Base-by-base conservation (phyloP, 2,888 invertebrate genomes). In the Apomyelois bistriatella region DNA sequence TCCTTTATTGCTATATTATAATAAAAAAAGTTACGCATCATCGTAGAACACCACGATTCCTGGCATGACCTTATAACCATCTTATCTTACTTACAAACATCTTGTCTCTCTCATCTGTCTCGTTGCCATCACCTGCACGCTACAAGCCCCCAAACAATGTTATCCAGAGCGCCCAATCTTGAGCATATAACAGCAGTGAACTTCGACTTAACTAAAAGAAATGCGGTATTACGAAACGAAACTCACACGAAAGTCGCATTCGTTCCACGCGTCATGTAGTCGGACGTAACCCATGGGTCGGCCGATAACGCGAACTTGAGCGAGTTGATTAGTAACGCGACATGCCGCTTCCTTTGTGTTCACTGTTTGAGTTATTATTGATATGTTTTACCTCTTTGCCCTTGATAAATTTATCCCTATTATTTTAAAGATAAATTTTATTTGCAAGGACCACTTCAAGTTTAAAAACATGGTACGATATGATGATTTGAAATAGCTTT, bases 291-390 rank as follows among this genome's bases (percentile, higher is more conserved):
- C 49, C 22, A 52, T 65, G 73, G 76, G 72, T 76, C 74, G 73
- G 63, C 57, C 64, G 75, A 76, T 83, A 86, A 79, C 78, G 63
- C 78, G 80, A 85, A 85, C 85, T 83, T 85, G 76, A 81, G 72
- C 79, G 79, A 88, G 87, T 87, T 83, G 87, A 88, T 85, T 87
- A 72, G 76, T 85, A 66, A 30, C 66, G 65, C 77, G 85, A 85
- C 80, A 69, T 65, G 69, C 74, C 79, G 81, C 80, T 86, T 87
- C 87, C 86, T 87, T 83, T 82, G 77, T 79, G 74, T 72, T 73
- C 66, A 72, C 71, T 76, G 74, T 59, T 41, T 17, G 22, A 41
- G 10, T 41, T 41, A 41, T 41, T 41, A 22, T 41, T 41, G 9
- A 16, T 16, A 41, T 41, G 7, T 17, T n/a, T n/a, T 30, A 7